A percentile compares a stretch with the other conserved stretches of the same genome.
Evolutionary conservation across 2,797 vertebrate genomes (phyloP).

Genomic region (Geotrypetes seraphini): DNA sequence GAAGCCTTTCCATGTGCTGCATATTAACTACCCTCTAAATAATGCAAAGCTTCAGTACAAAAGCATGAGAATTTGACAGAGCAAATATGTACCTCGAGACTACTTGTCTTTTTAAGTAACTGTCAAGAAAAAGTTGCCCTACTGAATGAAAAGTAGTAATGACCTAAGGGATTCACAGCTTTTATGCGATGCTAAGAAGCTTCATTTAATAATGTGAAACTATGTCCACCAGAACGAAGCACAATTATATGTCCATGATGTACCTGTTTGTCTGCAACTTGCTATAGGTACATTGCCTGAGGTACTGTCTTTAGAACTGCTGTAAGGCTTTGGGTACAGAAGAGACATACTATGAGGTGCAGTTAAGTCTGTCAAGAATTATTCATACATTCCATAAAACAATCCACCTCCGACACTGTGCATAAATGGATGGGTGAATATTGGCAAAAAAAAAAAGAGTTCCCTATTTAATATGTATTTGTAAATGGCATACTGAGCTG

Average conservation of each 20-base stretch:
- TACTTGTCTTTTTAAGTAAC: constrained; percentile 39
- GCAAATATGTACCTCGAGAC: constrained; percentile 41
- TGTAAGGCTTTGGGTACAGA: constrained; percentile 13
- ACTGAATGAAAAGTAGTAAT: constrained; percentile 22
- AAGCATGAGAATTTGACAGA: constrained; percentile 26
- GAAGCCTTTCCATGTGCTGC: constrained; percentile 18
- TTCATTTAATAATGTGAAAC: constrained; percentile 40
- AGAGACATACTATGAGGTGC: constrained; percentile 1
- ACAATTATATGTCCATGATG: constrained; percentile 30
- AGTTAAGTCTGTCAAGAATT: no score
- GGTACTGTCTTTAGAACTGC: constrained; percentile 16
- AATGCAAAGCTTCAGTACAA: constrained; percentile 24
- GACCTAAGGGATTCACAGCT: constrained; percentile 18
- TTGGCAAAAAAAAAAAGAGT: no score
- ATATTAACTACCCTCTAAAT: constrained; percentile 35
- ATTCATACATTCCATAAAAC: constrained; percentile 23
- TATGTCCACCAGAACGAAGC: constrained; percentile 16
- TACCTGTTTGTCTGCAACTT: constrained; percentile 10
- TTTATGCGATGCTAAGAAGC: constrained; percentile 26
- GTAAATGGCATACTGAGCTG: not conserved
- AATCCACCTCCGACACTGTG: constrained; percentile 1
- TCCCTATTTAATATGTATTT: no score
- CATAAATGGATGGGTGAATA: not conserved
- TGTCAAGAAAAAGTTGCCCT: constrained; percentile 28
- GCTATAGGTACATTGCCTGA: not conserved